Base-by-base conservation (phyloP, 2,797 vertebrate genomes). In the Threskiornis aethiopicus region DNA sequence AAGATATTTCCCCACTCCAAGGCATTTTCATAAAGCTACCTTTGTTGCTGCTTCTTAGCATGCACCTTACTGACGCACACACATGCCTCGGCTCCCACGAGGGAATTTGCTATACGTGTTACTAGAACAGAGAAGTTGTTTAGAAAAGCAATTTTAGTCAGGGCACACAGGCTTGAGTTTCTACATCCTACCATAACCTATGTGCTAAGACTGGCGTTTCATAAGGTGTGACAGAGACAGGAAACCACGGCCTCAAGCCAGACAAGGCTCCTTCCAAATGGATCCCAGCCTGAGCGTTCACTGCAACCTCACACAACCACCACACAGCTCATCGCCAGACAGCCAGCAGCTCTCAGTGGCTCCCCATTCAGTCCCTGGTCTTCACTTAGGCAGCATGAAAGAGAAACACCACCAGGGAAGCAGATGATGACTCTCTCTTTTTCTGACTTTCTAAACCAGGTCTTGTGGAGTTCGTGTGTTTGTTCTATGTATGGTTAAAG, bases 271-370 rank as follows among this genome's bases (percentile, higher is more conserved):
- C 66, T 57, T 80, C 83, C 83, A 67, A 81, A 59, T 7, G 18
- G 52, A 86, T 76, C 51, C 26, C 47, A 66, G 37, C 12, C 19
- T 6, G 3, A 62, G 28, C 2, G 0, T 22, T 59, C 61, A 37
- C 54, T 44, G 72, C 37, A 93, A 59, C 79, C 59, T 58, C 3
- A 2, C 13, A 28, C 39, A 39, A 84, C 59, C 29, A 61, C 2
- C 0, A 33, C 58, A 61, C 44, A 47, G 4, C 0, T 0, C 47
- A 33, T 37, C 0, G 0, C 5, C 5, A 3, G 9, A 25, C 2
- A 3, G 51, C 35, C 51, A 90, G 91, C 78, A 82, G 54, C 52
- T 95, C 51, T 61, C 76, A 55, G 19, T 6, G 19, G 19, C 57
- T 93, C 52, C n/a, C 9, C 1, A 2, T 71, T 89, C 35, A 57